Base-by-base conservation (phyloP, 2,113 vertebrate genomes). In the Tamias sibiricus region DNA sequence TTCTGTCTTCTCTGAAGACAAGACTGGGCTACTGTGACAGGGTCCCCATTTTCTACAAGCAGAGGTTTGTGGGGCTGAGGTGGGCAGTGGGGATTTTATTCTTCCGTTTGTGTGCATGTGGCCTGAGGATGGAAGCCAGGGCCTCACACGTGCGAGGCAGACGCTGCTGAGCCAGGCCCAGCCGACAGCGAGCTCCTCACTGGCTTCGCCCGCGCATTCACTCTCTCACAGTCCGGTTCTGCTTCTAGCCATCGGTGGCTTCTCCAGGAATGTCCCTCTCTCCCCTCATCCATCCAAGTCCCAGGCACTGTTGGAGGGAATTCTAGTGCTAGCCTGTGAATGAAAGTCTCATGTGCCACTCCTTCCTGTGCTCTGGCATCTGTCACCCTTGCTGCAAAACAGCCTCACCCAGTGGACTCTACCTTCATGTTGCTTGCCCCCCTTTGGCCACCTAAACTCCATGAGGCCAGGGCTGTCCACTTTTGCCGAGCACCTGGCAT, bases 391-490 rank as follows among this genome's bases (percentile, higher is more conserved):
- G 4, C 42, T 79, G 42, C 8, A 7, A 24, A 14, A 32, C 44
- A 24, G 40, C 24, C 77, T 52, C 42, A n/a, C 26, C 11, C 3
- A 3, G 64, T 32, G 49, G 28, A 30, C 26, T 24, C 35, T 8
- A 4, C 5, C 2, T 57, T 1, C 28, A 6, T 47, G 3, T 6
- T 49, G 82, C 20, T 42, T 9, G 13, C 54, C 76, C 52, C 62
- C 20, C 4, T n/a, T 35, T 19, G 47, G n/a, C 14, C 17, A 49
- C 1, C 1, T 59, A 14, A 87, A 11, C 62, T 19, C 30, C 17
- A 6, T 0, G 10, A 72, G 40, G 17, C 47, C n/a, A 32, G 59
- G 59, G 20, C 32, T 0, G 0, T 28, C 44, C 2, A 4, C 42
- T n/a, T 54, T 42, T 4, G 26, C 54, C 49, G 1, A 28, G 91